Evolutionary conservation across 2,888 invertebrate genomes (phyloP), one percentile per base, ranked within the genome.

Genomic region (Brachyptera putata): DNA sequence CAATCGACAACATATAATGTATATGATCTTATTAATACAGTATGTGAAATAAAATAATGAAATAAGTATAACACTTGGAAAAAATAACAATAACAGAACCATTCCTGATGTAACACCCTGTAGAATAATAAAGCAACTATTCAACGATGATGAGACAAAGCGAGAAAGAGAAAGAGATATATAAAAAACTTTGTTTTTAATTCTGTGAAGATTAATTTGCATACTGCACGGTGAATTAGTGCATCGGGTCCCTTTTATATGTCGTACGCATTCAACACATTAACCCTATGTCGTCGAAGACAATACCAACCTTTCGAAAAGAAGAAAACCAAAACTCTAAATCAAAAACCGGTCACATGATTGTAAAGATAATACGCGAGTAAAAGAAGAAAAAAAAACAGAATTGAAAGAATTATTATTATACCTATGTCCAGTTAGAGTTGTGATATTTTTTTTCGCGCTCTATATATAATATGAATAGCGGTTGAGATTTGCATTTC

Each of bases 161-260:
- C 48, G 22, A 24, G 48, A 24, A 13, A 48, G 1, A 24, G 16
- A 1, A 5, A 9, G 22, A 22, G 48, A 48, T 16, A 4, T n/a
- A 37, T 37, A 37, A 37, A 37, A 37, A 37, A 37, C 39, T 37
- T 37, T 37, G 39, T 37, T 37, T 37, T 37, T 37, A 37, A 37
- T 14, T 14, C 5, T 37, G 14, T 37, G n/a, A n/a, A n/a, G n/a
- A 9, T 48, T 24, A 24, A 21, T 48, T 48, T 48, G n/a, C 48
- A 48, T 48, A 48, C 25, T 24, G 22, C 48, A 48, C 11, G 22
- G 48, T 21, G 48, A 48, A 48, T 48, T 48, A 24, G 48, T 37
- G 37, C 13, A 30, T 11, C 7, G 7, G 34, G 11, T 30, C 7
- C 34, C 7, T 30, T n/a, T n/a, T n/a, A n/a, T n/a, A 37, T 11